A percentile compares a stretch with the other conserved stretches of the same genome.
phyloP scores from a whole-genome alignment of 2,888 invertebrate genomes.

The Tortricodes alternella region DNA sequence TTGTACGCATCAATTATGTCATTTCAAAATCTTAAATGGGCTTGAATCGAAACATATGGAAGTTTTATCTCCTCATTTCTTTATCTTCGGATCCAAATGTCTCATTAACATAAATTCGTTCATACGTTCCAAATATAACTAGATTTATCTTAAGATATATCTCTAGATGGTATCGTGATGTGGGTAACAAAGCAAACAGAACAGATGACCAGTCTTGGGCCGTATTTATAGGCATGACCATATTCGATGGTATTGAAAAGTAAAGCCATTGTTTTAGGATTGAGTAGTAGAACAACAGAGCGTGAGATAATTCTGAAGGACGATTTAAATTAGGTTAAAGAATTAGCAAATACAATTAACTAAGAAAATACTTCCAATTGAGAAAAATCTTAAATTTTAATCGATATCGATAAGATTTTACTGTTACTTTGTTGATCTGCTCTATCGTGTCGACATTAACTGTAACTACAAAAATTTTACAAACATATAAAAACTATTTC shows the following conservation, averaged over 20 bases:
- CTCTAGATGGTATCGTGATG: constrained; percentile 34
- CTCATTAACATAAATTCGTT: constrained; percentile 31
- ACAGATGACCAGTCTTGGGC: constrained; percentile 29
- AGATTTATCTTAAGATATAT: constrained; percentile 36
- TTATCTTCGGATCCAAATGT: constrained; percentile 25
- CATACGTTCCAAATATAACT: constrained; percentile 28
- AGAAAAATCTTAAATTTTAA: no score
- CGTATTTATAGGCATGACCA: constrained; percentile 30
- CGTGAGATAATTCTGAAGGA: constrained; percentile 21
- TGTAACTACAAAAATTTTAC: neutral
- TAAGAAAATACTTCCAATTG: neutral
- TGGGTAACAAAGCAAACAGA: constrained; percentile 39
- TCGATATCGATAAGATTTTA: neutral
- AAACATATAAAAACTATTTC: neutral
- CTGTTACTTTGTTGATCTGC: no score
- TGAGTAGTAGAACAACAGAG: constrained; percentile 20
- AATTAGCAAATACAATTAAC: neutral
- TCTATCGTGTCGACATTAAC: neutral
- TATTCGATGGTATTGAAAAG: constrained; percentile 30
- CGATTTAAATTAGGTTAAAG: constrained; percentile 15
- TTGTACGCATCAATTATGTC: constrained; percentile 28
- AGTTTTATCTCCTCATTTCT: constrained; percentile 29
- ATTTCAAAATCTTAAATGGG: constrained; percentile 16
- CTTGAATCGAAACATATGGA: constrained; percentile 14
- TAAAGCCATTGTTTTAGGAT: constrained; percentile 27